Base-by-base conservation (phyloP, 2,113 vertebrate species). In the Chaetodon trifascialis region DNA sequence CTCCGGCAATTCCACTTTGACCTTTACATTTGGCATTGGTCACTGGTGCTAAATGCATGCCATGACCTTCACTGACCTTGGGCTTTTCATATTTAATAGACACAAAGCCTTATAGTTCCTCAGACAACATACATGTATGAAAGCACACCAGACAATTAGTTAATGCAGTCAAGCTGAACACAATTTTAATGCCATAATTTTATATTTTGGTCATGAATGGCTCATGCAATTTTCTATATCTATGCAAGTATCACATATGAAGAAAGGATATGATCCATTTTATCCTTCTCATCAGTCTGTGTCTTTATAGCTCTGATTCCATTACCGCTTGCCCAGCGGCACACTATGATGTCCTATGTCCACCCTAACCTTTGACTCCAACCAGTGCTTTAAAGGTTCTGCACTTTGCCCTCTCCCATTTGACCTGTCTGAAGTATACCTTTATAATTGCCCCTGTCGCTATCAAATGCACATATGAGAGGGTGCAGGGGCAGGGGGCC, bases 351-450 rank as follows among this genome's bases (percentile, higher is more conserved):
- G 86, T 90, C 88, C 83, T 92, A 60, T 92, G 83, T 88, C 86
- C 69, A 2, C 78, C 83, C 88, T 95, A 93, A 95, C 94, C 95
- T 95, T 95, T 96, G 94, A 95, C 95, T 95, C 79, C 59, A 52
- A 87, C 91, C 91, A 85, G 89, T 91, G 89, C 89, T 95, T 93
- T 91, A 94, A 93, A 94, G 93, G 86, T 89, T 93, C 89, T 94
- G 92, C 94, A 85, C 94, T 94, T 94, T 96, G 91, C 92, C 94
- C 90, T 93, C 80, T 91, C 89, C 93, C 91, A 94, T 95, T 96
- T 95, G 94, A 95, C 92, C 90, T 90, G 91, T 91, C 92, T 95
- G 90, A 94, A 94, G 92, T 95, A 95, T 94, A 95, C 95, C 93
- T 94, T 95, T 93, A 94, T 95, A 95, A 95, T 94, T 95, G 91